A percentile compares a stretch with the other conserved stretches of the same genome.
Conservation (phyloP, 2,888 invertebrate species). For the Augiades crinisus region DNA sequence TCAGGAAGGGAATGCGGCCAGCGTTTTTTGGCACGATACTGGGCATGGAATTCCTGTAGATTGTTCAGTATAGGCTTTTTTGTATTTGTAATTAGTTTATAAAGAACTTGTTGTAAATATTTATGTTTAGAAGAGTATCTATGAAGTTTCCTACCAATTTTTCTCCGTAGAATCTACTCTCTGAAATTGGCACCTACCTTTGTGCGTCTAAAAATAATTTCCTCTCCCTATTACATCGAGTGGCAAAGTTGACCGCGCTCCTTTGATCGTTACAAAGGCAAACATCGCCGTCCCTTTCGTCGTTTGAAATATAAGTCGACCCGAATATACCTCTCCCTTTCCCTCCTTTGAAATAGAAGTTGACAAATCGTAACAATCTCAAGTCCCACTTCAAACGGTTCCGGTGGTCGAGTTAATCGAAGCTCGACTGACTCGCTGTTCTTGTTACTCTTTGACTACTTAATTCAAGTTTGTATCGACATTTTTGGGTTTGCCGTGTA, state of each 20-base stretch:
- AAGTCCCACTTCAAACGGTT: slow-evolving; percentile 9
- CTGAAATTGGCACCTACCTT: too few species aligned
- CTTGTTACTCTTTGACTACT: slow-evolving; percentile 10
- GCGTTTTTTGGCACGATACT: too few species aligned
- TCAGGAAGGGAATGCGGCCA: too few species aligned
- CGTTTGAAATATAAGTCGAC: not conserved
- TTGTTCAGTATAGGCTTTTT: too few species aligned
- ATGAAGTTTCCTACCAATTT: too few species aligned
- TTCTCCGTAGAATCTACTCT: too few species aligned
- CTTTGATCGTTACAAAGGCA: slow-evolving; percentile 14
- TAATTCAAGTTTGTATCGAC: not conserved
- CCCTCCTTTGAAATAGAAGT: slow-evolving; percentile 7
- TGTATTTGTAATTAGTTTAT: too few species aligned
- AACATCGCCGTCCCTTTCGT: not conserved
- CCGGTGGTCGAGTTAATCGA: slow-evolving; percentile 7
- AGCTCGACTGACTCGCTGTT: slow-evolving; percentile 2
- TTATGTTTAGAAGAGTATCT: too few species aligned
- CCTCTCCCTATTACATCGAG: slow-evolving; percentile 3
- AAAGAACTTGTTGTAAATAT: too few species aligned
- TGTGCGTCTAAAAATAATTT: slow-evolving; percentile 19
- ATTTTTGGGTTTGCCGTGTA: not conserved
- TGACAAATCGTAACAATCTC: slow-evolving; percentile 18
- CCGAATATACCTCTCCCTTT: not conserved
- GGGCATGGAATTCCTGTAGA: too few species aligned
- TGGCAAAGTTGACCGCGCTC: slow-evolving; percentile 3